Percentiles rank a stretch among this genome's conserved stretches.
Evolutionary conservation across 1,140 invertebrate genomes (phyloP).

Genomic region (Brachionus asplanchnoidis): DNA sequence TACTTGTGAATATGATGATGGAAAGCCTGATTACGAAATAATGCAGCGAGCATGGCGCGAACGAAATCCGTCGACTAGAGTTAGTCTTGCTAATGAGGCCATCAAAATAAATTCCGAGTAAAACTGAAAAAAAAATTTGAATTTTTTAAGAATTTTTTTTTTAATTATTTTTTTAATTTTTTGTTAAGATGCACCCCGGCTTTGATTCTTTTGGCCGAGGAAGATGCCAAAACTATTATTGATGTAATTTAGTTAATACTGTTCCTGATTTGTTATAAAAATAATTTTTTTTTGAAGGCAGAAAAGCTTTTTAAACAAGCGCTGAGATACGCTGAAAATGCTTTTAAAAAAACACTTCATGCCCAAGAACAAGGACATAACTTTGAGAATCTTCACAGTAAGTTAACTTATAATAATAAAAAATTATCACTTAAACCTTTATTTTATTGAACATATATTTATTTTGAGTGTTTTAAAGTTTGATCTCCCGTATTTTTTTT

Average conservation of each 20-base stretch:
- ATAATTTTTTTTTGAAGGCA: slow-evolving; percentile 57
- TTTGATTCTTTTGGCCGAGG: slow-evolving; percentile 88
- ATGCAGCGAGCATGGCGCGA: slow-evolving; percentile 97
- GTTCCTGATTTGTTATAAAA: not conserved
- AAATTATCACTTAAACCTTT: not conserved
- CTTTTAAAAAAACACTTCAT: slow-evolving; percentile 75
- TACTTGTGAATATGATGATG: slow-evolving; percentile 81
- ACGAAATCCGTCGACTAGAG: slow-evolving; percentile 80
- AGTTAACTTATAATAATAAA: slow-evolving; percentile 45
- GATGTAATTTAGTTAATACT: slow-evolving; percentile 58
- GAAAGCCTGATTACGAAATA: slow-evolving; percentile 87
- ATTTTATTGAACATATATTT: not conserved
- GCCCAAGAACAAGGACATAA: slow-evolving; percentile 70
- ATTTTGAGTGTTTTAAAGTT: too few relatives aligned
- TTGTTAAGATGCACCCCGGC: slow-evolving; percentile 71
- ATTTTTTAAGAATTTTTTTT: not conserved
- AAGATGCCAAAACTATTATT: slow-evolving; percentile 83
- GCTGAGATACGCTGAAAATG: slow-evolving; percentile 77
- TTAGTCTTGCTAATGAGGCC: slow-evolving; percentile 84
- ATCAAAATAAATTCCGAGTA: slow-evolving; percentile 82
- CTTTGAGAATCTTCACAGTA: slow-evolving; percentile 74
- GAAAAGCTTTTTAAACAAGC: slow-evolving; percentile 82
- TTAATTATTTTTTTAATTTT: not conserved
- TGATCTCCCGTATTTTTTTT: too few relatives aligned
- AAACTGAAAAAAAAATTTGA: slow-evolving; percentile 35